Base-by-base conservation (phyloP, 30 jellyfish, hydroid and myxozoan species). In the Pseudorhiza aurosa region DNA sequence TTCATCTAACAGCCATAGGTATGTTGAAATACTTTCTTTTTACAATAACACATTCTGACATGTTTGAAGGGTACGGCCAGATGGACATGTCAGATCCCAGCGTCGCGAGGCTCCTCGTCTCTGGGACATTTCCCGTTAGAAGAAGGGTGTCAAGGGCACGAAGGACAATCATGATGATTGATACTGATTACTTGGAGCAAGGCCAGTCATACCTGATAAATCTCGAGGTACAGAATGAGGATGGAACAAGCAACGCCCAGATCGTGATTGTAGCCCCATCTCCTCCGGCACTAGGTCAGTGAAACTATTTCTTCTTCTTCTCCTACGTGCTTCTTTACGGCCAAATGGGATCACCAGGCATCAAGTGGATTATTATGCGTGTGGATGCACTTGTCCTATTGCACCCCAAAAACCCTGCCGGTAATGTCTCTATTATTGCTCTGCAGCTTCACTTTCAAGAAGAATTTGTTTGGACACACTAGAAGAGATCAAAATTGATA, bases 271-370 rank as follows among this genome's bases (percentile, higher is more conserved):
- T 44, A 4, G 58, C 92, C 2, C 77, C 83, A 29, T 69, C 95
- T n/a, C 88, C 95, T 3, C 97, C 97, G 2, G 36, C 70, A 14
- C 29, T 29, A 80, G 91, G 91, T 80, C 46, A 49, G n/a, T 6
- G n/a, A n/a, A n/a, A n/a, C n/a, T n/a, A n/a, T n/a, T n/a, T n/a
- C n/a, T n/a, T n/a, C n/a, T n/a, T n/a, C n/a, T n/a, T n/a, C n/a
- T n/a, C n/a, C n/a, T n/a, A n/a, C n/a, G n/a, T n/a, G n/a, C n/a
- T n/a, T n/a, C n/a, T n/a, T n/a, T n/a, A n/a, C n/a, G n/a, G n/a
- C n/a, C n/a, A n/a, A n/a, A n/a, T n/a, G n/a, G n/a, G n/a, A n/a
- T n/a, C n/a, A n/a, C n/a, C n/a, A n/a, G n/a, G n/a, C n/a, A n/a
- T n/a, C n/a, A n/a, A n/a, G n/a, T n/a, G n/a, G n/a, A n/a, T n/a